A percentile compares a stretch with the other conserved stretches of the same genome.
These are phyloP conservation scores for Epizoanthus scotinus DNA, from an alignment of 92 coral and sea anemone species.

Conservation along the genomic window DNA sequence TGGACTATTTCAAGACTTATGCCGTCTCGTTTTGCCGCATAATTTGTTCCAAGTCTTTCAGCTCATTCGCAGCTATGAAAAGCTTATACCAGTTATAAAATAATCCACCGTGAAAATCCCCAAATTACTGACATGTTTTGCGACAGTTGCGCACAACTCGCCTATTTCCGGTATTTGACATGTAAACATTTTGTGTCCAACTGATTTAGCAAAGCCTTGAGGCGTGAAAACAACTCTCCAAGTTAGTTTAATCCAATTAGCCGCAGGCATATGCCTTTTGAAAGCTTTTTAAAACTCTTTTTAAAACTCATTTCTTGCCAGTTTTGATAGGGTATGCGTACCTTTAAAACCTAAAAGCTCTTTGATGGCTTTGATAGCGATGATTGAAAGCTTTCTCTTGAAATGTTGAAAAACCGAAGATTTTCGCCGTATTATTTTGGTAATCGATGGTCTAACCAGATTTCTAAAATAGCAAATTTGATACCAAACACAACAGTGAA, in stretches of 20 bases:
- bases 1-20: background rate
- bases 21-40: background rate
- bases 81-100: background rate
- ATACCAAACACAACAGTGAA: background rate
- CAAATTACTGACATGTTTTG: background rate
- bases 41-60: background rate
- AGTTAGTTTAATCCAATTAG: background rate
- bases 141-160: background rate
- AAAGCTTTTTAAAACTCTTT: constrained; percentile 3
- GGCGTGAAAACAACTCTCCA: background rate
- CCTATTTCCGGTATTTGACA: constrained; percentile 14
- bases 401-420: background rate
- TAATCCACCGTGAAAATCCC: background rate
- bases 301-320: background rate
- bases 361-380: too few species aligned
- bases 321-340: background rate
- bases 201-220: constrained; percentile 1
- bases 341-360: too few species aligned
- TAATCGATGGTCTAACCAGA: background rate
- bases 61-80: background rate
- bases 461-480: background rate
- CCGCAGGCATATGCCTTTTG: background rate
- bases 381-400: background rate
- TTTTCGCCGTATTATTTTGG: background rate
- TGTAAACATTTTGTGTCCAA: constrained; percentile 6